phyloP scores from a whole-genome alignment of 2,888 invertebrate species.

The Diploptera punctata region DNA sequence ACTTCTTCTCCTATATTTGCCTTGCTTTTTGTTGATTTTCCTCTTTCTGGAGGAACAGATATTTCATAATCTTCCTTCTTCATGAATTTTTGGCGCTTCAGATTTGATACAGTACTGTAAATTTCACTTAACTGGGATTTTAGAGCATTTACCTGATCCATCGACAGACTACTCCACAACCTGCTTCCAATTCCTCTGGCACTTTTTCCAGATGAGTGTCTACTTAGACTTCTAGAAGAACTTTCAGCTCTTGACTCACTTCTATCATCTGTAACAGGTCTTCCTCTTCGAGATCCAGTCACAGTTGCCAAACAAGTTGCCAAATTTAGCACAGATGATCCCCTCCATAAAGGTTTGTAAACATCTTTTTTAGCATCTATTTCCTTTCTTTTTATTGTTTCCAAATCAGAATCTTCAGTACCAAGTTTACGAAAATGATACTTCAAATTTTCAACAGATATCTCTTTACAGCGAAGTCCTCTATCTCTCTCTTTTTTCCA shows the following conservation, averaged over 20 bases:
- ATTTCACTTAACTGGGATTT: constrained; percentile 83
- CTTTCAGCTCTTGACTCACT: neutral
- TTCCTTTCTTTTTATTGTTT: constrained; percentile 34
- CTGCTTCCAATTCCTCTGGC: constrained; percentile 70
- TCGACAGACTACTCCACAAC: constrained; percentile 83
- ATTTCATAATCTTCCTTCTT: constrained; percentile 63
- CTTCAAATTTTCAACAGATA: constrained; percentile 86
- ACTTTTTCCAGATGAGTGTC: constrained; percentile 29
- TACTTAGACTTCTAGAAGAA: neutral
- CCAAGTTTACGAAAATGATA: constrained; percentile 72
- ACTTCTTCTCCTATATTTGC: constrained; percentile 34
- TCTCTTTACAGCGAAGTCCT: constrained; percentile 81
- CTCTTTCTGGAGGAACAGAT: constrained; percentile 59
- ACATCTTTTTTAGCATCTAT: constrained; percentile 62
- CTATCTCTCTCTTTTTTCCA: constrained; percentile 80
- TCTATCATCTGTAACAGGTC: constrained; percentile 3
- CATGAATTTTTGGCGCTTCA: constrained; percentile 46
- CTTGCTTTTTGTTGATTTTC: constrained; percentile 41
- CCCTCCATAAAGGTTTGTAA: constrained; percentile 84
- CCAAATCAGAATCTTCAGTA: constrained; percentile 53
- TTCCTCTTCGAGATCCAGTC: constrained; percentile 47
- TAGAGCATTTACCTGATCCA: constrained; percentile 81
- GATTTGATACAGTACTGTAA: constrained; percentile 62
- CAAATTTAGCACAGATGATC: constrained; percentile 80
- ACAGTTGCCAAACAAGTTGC: constrained; percentile 70